A percentile compares a stretch with the other conserved stretches of the same genome.
phyloP scores from a whole-genome alignment of 2,888 invertebrate genomes.

The Reticulitermes lucifugus region DNA sequence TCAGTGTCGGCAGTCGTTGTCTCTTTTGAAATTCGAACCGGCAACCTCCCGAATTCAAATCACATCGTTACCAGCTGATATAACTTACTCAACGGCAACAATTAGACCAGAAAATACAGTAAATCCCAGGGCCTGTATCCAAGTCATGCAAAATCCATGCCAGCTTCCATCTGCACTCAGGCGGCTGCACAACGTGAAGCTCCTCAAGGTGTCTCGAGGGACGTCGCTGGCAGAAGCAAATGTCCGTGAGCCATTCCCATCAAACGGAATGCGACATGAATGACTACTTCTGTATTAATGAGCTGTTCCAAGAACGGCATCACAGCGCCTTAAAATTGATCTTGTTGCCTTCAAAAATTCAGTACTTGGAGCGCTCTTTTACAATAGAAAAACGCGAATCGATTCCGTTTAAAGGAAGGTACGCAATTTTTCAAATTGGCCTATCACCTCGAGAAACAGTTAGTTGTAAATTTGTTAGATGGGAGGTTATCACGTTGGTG shows the following conservation, averaged over 20 bases:
- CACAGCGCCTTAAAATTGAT: background rate
- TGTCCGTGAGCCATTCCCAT: background rate
- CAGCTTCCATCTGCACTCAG: background rate
- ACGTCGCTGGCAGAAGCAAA: background rate
- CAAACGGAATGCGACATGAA: background rate
- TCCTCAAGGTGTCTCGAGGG: background rate
- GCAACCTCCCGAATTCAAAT: no score
- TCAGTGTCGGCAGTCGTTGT: no score
- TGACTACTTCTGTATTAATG: constrained; percentile 4
- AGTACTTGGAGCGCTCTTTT: background rate
- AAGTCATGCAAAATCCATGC: constrained; percentile 30
- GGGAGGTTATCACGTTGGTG: no score
- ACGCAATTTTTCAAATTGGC: background rate
- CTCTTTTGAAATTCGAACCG: no score
- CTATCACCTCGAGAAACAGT: no score
- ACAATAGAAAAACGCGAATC: background rate
- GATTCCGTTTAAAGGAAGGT: background rate
- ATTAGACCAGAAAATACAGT: background rate
- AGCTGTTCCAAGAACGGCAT: no score
- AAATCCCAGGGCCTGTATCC: background rate
- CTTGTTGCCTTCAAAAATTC: background rate
- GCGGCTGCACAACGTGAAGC: background rate
- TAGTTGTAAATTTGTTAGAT: background rate
- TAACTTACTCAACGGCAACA: background rate
- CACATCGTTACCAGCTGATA: no score